Conservation (phyloP, 2,113 vertebrate species). For the Neolamprologus ventralis region DNA sequence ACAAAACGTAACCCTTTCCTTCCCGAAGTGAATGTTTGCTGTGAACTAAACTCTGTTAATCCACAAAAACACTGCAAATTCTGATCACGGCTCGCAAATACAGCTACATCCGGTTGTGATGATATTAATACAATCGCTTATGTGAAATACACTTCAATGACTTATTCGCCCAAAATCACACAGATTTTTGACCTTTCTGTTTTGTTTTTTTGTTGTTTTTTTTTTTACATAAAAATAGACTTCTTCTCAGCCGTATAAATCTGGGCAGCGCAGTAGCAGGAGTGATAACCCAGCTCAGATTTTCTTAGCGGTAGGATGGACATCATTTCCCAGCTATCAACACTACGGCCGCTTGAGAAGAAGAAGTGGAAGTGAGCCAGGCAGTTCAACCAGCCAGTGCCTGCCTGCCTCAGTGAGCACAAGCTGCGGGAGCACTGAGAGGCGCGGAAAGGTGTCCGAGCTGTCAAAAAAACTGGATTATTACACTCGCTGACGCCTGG, state of each 20-base stretch:
- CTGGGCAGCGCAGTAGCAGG: not conserved
- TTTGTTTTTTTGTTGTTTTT: not conserved
- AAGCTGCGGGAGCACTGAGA: not conserved
- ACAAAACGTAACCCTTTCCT: constrained; percentile 20
- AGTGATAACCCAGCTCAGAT: not conserved
- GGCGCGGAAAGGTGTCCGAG: constrained; percentile 5
- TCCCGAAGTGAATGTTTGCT: not conserved
- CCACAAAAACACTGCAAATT: not conserved
- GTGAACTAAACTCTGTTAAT: not conserved
- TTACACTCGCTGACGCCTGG: not conserved
- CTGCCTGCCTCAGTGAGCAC: not conserved
- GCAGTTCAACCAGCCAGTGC: not conserved
- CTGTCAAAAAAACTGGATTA: constrained; percentile 25
- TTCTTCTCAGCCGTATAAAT: not conserved
- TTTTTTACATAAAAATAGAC: not conserved
- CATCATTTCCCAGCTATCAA: constrained; percentile 64
- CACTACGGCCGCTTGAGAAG: constrained; percentile 8
- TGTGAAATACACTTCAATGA: not conserved
- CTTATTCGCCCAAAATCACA: not conserved
- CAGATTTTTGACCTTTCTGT: not conserved
- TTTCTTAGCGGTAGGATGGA: not conserved
- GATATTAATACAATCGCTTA: not conserved
- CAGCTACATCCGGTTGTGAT: not conserved
- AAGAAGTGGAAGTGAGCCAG: constrained; percentile 42
- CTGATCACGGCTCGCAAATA: not conserved